Percentiles rank a stretch among this genome's conserved stretches.
These are phyloP conservation scores for Andrena trimmerana DNA, from an alignment of 2,888 invertebrate genomes.

Conservation along the genomic window DNA sequence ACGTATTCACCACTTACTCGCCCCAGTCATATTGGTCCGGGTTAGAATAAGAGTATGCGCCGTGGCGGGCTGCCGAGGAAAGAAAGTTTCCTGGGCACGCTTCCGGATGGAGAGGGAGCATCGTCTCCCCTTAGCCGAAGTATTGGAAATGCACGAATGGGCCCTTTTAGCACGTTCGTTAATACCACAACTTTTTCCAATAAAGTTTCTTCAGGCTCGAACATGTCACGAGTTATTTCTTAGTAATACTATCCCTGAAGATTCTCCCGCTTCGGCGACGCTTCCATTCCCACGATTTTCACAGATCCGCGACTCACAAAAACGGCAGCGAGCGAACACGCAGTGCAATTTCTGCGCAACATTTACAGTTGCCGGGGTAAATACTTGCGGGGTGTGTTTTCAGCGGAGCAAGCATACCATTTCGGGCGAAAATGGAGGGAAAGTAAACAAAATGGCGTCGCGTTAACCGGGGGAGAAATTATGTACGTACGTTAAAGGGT, in stretches of 20 bases:
- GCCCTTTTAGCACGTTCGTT: too few relatives aligned
- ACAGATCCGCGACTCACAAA: too few relatives aligned
- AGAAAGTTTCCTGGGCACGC: conserved; percentile 35
- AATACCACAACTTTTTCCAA: too few relatives aligned
- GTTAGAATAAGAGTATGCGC: too few relatives aligned
- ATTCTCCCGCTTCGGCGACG: too few relatives aligned
- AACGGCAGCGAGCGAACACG: background rate
- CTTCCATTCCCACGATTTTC: too few relatives aligned
- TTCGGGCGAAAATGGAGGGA: background rate
- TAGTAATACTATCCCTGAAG: too few relatives aligned
- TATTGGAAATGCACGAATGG: conserved; percentile 9
- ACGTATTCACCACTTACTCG: too few relatives aligned
- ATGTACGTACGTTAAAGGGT: conserved; percentile 3
- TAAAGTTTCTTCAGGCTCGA: too few relatives aligned
- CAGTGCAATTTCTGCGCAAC: background rate
- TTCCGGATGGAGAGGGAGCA: conserved; percentile 15
- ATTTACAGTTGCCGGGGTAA: background rate
- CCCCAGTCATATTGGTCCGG: too few relatives aligned
- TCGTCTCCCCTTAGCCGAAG: conserved; percentile 31
- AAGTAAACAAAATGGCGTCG: conserved; percentile 11
- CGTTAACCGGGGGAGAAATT: background rate
- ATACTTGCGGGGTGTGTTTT: conserved; percentile 4
- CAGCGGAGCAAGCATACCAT: background rate
- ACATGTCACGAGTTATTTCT: too few relatives aligned
- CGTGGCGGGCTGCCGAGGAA: too few relatives aligned